Percentiles rank a stretch among this genome's conserved stretches.
Evolutionary conservation across 2,888 invertebrate species (phyloP).

Genomic region (Cylloceria caligata): DNA sequence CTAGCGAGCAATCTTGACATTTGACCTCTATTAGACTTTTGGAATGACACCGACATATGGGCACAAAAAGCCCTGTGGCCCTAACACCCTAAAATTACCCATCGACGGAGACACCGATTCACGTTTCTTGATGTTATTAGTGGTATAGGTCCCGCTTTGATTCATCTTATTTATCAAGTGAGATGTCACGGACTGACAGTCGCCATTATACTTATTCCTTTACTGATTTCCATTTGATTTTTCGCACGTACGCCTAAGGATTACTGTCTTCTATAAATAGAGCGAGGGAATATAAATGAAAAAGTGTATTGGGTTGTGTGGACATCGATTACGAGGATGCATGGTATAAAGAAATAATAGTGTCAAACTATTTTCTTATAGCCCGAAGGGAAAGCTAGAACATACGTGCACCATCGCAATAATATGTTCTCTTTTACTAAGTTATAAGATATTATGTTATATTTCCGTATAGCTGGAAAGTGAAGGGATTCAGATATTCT

Average conservation of each 20-base stretch:
- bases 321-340: conserved; percentile 25
- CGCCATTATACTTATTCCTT: background rate
- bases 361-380: conserved; percentile 6
- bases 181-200: conserved; percentile 31
- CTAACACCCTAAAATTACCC: conserved; percentile 28
- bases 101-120: conserved; percentile 7
- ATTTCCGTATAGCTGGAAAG: background rate
- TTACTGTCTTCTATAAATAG: conserved; percentile 27
- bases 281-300: background rate
- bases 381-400: conserved; percentile 10
- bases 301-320: conserved; percentile 19
- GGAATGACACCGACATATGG: background rate
- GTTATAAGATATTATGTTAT: background rate
- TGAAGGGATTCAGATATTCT: background rate
- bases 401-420: conserved; percentile 4
- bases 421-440: conserved; percentile 2
- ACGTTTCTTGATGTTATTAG: conserved; percentile 10
- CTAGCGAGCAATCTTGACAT: conserved; percentile 36
- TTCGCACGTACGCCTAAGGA: conserved; percentile 24
- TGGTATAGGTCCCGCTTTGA: background rate
- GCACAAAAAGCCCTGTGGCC: background rate
- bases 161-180: conserved; percentile 30
- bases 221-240: background rate
- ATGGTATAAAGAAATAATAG: background rate
- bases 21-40: conserved; percentile 26